A percentile compares a stretch with the other conserved stretches of the same genome.
Evolutionary conservation across 2,797 vertebrate species (phyloP).

Genomic region (Enteromius radiatus): DNA sequence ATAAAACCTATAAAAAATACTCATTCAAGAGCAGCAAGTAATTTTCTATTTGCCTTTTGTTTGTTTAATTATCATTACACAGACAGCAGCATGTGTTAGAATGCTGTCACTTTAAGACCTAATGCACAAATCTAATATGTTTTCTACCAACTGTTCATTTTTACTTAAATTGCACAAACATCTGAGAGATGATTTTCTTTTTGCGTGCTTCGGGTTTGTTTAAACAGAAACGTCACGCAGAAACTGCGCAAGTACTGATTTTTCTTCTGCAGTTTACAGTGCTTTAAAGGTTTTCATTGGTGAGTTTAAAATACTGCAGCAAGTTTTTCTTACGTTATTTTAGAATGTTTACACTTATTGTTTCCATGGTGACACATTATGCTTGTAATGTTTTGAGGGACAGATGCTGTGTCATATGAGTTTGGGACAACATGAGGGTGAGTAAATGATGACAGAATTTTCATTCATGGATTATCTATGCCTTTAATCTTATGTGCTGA

Average conservation of each 20-base stretch:
- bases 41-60: background rate
- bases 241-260: background rate
- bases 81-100: background rate
- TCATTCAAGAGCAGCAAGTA: background rate
- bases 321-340: too few relatives aligned
- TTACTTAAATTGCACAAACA: background rate
- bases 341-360: too few relatives aligned
- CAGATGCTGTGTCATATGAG: too few relatives aligned
- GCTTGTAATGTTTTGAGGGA: too few relatives aligned
- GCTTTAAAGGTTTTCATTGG: background rate
- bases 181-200: background rate
- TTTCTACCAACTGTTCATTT: background rate
- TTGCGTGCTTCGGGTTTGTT: background rate
- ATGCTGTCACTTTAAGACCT: background rate
- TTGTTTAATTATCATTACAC: background rate
- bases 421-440: too few relatives aligned
- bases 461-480: background rate
- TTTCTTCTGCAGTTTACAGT: background rate
- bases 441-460: background rate
- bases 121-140: background rate
- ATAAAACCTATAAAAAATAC: background rate
- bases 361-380: too few relatives aligned
- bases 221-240: too few relatives aligned
- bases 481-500: slow-evolving; percentile 28
- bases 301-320: too few relatives aligned